Base-by-base conservation (phyloP, 2,797 vertebrate species). In the Protonibea diacanthus region DNA sequence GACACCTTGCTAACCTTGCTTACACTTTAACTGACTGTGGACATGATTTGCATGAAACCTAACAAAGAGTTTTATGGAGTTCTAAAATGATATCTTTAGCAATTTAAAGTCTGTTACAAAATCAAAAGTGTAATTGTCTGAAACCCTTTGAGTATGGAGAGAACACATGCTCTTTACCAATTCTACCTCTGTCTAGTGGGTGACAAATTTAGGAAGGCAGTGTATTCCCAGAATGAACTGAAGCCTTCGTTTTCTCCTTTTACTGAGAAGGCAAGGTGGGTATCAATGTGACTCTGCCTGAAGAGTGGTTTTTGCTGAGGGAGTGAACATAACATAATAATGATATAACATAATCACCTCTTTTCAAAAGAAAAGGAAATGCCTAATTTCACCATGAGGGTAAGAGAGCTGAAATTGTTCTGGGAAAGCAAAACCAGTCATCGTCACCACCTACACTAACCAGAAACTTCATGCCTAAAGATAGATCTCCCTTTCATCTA, bases 181-280 rank as follows among this genome's bases (percentile, higher is more conserved):
- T 14, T 9, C 5, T 25, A 38, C 25, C 23, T 18, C 23, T 33
- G 3, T 51, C 44, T 65, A 69, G 20, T 53, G 64, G 63, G 10
- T 29, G 51, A 53, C 45, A 63, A 23, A 63, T 82, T 48, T 51
- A 38, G 56, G 8, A 61, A 29, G 62, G 51, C 29, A 45, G 60
- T 20, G 8, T 59, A 17, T 56, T 76, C 15, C 13, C 29, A 53
- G 64, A 53, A 25, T 42, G 14, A 18, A 33, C 1, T n/a, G 13
- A n/a, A 57, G 20, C 53, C 53, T 9, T 4, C 1, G 14, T 27
- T 38, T 57, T n/a, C 15, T 9, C n/a, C 23, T 62, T 40, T 49
- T 23, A 40, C 21, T 29, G 12, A 23, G 25, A 45, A 47, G 45
- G 55, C 18, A 23, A 55, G 45, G 61, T 33, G 40, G 38, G 27